Percentiles rank a stretch among this genome's conserved stretches.
Conservation (phyloP, 2,888 invertebrate genomes). For the Harmothoe impar region DNA sequence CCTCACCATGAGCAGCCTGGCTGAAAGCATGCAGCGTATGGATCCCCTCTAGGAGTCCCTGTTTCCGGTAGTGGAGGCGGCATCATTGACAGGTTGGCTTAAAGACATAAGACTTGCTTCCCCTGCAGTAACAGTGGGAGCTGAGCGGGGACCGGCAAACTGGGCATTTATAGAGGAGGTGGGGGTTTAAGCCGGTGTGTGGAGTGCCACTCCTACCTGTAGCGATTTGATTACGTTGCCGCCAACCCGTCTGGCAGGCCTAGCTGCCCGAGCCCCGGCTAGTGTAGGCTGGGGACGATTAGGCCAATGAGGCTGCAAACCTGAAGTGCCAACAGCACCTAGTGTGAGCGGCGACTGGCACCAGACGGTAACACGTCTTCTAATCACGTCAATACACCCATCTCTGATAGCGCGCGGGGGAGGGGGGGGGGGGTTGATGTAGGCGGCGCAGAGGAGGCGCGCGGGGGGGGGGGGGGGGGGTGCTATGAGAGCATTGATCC, state of each 20-base stretch:
- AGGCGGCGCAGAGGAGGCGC: neutral
- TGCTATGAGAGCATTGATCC: neutral
- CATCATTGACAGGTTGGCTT: neutral
- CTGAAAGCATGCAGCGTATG: no score
- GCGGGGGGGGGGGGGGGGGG: neutral
- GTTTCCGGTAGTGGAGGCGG: neutral
- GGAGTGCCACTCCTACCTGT: constrained; percentile 20
- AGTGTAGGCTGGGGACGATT: neutral
- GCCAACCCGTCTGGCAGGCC: neutral
- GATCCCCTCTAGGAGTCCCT: no score
- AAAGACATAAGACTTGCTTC: no score
- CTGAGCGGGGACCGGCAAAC: no score
- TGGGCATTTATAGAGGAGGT: no score
- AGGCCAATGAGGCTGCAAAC: neutral
- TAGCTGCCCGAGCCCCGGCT: neutral
- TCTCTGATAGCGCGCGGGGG: neutral
- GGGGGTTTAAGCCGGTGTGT: no score
- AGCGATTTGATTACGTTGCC: constrained; percentile 3
- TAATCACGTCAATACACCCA: neutral
- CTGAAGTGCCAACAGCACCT: neutral
- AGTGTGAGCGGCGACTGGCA: neutral
- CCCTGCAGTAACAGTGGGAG: no score
- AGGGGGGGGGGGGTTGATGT: neutral
- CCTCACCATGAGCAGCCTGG: no score
- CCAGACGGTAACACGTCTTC: neutral